phyloP scores from a whole-genome alignment of 2,888 invertebrate species.

The Agrochola macilenta region DNA sequence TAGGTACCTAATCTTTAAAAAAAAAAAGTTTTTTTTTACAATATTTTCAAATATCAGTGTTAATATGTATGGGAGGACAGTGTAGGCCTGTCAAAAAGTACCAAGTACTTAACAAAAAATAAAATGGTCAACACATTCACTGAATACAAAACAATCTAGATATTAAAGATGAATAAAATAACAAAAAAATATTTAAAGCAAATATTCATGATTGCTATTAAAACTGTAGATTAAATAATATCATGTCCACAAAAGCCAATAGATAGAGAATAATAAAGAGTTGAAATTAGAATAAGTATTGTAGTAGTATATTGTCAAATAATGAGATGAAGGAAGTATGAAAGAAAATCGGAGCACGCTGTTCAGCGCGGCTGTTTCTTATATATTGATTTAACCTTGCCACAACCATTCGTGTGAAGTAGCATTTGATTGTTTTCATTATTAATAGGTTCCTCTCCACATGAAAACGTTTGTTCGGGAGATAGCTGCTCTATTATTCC shows the following conservation, averaged over 20 bases:
- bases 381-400: conserved; percentile 45
- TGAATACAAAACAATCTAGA: too few relatives aligned
- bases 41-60: neutral
- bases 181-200: neutral
- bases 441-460: conserved; percentile 1
- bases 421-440: conserved; percentile 29
- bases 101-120: neutral
- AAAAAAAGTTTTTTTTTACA: neutral
- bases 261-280: neutral
- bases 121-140: neutral
- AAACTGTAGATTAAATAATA: neutral
- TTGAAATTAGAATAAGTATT: neutral
- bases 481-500: neutral
- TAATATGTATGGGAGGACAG: too few relatives aligned
- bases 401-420: conserved; percentile 8
- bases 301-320: neutral
- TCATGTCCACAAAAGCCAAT: neutral
- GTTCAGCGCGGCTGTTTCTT: neutral
- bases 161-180: neutral
- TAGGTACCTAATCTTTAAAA: too few relatives aligned
- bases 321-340: neutral
- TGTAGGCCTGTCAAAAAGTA: too few relatives aligned
- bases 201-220: neutral
- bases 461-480: neutral
- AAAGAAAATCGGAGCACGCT: neutral